A percentile compares a stretch with the other conserved stretches of the same genome.
phyloP scores from a whole-genome alignment of 2,797 vertebrate species.

The Gouania willdenowi region DNA sequence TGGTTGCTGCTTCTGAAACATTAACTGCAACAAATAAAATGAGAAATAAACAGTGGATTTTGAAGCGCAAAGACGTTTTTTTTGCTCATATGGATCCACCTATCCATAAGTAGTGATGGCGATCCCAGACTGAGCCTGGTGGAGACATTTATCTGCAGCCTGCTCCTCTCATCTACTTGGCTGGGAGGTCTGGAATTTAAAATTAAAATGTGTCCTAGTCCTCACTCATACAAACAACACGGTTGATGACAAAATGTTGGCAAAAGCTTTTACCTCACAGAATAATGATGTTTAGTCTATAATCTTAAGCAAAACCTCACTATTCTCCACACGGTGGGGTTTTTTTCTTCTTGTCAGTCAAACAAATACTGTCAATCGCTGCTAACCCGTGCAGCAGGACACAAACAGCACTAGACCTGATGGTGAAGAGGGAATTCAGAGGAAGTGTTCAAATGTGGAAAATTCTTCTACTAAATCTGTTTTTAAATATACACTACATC shows the following conservation, averaged over 20 bases:
- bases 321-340: no score
- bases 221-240: slow-evolving; percentile 28
- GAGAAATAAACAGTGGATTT: slow-evolving; percentile 24
- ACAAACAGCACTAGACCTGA: slow-evolving; percentile 12
- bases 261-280: neutral
- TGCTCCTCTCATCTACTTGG: slow-evolving; percentile 67
- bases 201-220: slow-evolving; percentile 67
- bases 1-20: neutral
- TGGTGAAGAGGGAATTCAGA: slow-evolving; percentile 18
- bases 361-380: slow-evolving; percentile 17
- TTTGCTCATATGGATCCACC: slow-evolving; percentile 23
- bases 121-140: slow-evolving; percentile 59
- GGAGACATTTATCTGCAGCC: slow-evolving; percentile 67
- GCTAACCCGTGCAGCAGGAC: no score
- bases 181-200: slow-evolving; percentile 66
- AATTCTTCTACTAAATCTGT: slow-evolving; percentile 22
- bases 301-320: slow-evolving; percentile 3
- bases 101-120: slow-evolving; percentile 45
- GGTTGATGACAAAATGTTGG: neutral
- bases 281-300: slow-evolving; percentile 3
- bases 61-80: slow-evolving; percentile 8
- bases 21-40: slow-evolving; percentile 11
- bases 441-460: slow-evolving; percentile 29
- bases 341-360: slow-evolving; percentile 8
- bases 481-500: slow-evolving; percentile 45